A percentile compares a stretch with the other conserved stretches of the same genome.
Evolutionary conservation across 2,113 vertebrate genomes (phyloP).

Genomic region (Heptranchias perlo): DNA sequence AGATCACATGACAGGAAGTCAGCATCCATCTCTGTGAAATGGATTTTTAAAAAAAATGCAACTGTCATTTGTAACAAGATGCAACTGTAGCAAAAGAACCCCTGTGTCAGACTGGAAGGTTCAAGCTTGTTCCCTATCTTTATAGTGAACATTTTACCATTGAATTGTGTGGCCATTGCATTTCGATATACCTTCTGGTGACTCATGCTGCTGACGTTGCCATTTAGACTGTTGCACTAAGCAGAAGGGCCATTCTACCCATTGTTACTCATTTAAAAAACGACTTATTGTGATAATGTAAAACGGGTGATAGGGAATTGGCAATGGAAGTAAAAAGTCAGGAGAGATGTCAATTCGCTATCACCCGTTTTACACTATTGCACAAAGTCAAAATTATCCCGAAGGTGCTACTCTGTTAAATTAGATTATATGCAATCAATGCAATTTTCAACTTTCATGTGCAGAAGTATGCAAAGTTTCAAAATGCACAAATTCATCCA

Average conservation of each 20-base stretch:
- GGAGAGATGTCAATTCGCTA: neutral
- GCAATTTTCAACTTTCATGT: no score
- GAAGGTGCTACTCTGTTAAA: no score
- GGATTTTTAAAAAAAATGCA: neutral
- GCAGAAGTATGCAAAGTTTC: no score
- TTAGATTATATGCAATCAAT: no score
- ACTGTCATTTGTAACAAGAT: neutral
- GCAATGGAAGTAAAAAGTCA: neutral
- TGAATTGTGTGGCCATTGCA: neutral
- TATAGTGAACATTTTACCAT: neutral
- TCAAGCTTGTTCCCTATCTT: neutral
- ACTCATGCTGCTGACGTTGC: neutral
- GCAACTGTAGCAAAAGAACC: neutral
- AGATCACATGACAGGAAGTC: constrained; percentile 18
- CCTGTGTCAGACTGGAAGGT: neutral
- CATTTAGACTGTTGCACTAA: neutral
- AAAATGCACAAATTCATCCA: no score
- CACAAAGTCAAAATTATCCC: no score
- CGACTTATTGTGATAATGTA: neutral
- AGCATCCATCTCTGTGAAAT: neutral
- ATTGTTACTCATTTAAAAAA: neutral
- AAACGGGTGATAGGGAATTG: neutral
- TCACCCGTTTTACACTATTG: neutral
- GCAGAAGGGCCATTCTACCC: neutral
- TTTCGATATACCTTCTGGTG: neutral